Conservation (phyloP, 2,113 vertebrate genomes). For the Mormyrus iriodes region DNA sequence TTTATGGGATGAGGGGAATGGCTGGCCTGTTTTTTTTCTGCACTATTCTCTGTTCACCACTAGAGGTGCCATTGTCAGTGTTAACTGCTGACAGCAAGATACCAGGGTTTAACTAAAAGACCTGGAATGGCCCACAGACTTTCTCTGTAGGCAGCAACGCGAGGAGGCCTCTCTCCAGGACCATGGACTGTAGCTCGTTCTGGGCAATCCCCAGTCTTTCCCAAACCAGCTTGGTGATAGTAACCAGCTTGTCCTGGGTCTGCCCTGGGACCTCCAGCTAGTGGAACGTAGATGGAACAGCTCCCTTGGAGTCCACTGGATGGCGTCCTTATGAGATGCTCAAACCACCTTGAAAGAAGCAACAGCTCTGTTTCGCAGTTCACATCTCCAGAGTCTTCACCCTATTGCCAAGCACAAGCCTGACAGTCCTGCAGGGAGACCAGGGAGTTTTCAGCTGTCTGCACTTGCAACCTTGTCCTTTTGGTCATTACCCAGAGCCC, state of each 20-base stretch:
- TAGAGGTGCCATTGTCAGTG: slow-evolving; percentile 7
- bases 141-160: not conserved
- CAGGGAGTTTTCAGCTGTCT: not conserved
- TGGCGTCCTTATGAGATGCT: too few species aligned
- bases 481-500: not conserved
- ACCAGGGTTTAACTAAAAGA: not conserved
- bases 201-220: too few species aligned
- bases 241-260: too few species aligned
- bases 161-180: too few species aligned
- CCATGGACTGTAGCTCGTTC: too few species aligned
- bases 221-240: too few species aligned
- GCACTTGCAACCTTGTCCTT: not conserved
- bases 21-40: not conserved
- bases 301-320: too few species aligned
- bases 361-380: not conserved
- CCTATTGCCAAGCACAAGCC: not conserved
- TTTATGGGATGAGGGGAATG: not conserved
- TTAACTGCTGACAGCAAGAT: not conserved
- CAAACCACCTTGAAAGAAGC: not conserved
- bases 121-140: not conserved
- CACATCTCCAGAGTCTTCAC: not conserved
- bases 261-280: too few species aligned
- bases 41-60: not conserved
- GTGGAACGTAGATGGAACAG: too few species aligned
- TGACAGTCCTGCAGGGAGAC: not conserved